Conservation (phyloP, 2,113 vertebrate species). For the Morone chrysops region DNA sequence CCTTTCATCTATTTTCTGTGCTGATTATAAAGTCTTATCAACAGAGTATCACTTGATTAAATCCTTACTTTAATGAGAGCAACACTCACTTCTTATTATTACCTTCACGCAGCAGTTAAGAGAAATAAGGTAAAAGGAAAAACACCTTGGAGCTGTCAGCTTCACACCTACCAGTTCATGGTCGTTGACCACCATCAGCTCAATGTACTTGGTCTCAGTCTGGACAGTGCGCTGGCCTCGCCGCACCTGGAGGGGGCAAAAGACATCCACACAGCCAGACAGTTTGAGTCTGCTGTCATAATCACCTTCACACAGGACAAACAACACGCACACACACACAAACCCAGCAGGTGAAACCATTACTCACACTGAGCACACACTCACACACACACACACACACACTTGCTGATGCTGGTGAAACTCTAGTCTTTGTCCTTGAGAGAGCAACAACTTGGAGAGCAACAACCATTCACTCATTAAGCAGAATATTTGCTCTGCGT, state of each 20-base stretch:
- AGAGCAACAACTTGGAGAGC: slow-evolving; percentile 34
- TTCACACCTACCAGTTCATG: slow-evolving; percentile 88
- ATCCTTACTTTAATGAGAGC: neutral
- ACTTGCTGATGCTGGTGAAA: slow-evolving; percentile 63
- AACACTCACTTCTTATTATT: neutral
- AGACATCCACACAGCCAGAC: slow-evolving; percentile 15
- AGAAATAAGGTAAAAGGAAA: neutral
- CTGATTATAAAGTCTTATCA: slow-evolving; percentile 2
- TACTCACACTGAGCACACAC: slow-evolving; percentile 33
- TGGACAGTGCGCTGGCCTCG: slow-evolving; percentile 91
- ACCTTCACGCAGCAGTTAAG: neutral
- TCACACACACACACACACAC: slow-evolving; percentile 25
- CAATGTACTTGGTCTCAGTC: slow-evolving; percentile 97
- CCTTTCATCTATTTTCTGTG: neutral
- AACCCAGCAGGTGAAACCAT: slow-evolving; percentile 43
- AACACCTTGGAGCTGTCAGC: neutral
- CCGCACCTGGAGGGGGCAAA: slow-evolving; percentile 84
- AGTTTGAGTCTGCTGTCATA: neutral
- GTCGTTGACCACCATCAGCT: slow-evolving; percentile 97
- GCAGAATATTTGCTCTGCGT: slow-evolving; percentile 15
- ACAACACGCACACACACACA: slow-evolving; percentile 25
- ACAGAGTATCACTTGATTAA: neutral
- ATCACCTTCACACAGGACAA: slow-evolving; percentile 64
- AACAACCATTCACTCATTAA: slow-evolving; percentile 40
- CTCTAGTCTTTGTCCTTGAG: slow-evolving; percentile 65